phyloP scores from a whole-genome alignment of 2,888 invertebrate species.

The Pecten maximus region DNA sequence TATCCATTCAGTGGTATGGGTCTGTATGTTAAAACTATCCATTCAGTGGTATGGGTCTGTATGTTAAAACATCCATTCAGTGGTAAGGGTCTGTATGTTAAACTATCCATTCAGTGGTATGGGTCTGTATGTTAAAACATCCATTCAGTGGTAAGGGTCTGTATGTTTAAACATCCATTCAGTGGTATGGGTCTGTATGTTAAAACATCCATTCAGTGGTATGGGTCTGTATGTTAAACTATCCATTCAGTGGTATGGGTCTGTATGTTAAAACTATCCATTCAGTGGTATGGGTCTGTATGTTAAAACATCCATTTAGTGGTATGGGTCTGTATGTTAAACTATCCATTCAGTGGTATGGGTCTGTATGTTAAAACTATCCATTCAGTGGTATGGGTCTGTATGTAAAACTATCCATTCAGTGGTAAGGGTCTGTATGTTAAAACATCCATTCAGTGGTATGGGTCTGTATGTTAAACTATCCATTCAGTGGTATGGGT shows the following conservation, averaged over 20 bases:
- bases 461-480: background rate
- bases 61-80: background rate
- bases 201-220: background rate
- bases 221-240: background rate
- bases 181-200: background rate
- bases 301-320: background rate
- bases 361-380: background rate
- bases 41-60: background rate
- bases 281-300: background rate
- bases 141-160: background rate
- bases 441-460: background rate
- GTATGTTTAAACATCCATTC: background rate
- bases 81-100: background rate
- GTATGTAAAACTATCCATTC: background rate
- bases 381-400: background rate
- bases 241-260: constrained; percentile 1
- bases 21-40: background rate
- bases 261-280: background rate
- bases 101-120: background rate
- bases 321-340: constrained; percentile 1
- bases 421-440: background rate
- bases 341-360: background rate
- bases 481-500: constrained; percentile 1
- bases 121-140: background rate
- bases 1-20: background rate